A percentile compares a stretch with the other conserved stretches of the same genome.
These are phyloP conservation scores for Acanthopleura granulata DNA, from an alignment of 2,888 invertebrate species.

Conservation along the genomic window DNA sequence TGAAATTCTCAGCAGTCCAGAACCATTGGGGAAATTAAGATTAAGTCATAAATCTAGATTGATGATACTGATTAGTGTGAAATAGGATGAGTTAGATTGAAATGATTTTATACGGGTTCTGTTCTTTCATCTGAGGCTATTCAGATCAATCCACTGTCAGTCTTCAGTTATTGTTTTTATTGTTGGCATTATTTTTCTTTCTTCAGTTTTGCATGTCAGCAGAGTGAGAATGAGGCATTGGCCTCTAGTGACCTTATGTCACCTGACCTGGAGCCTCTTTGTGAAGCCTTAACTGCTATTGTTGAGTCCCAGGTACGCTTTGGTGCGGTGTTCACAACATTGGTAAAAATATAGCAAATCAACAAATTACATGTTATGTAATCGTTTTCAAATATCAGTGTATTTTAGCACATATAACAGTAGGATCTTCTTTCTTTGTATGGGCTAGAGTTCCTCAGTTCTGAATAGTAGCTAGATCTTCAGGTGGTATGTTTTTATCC, in stretches of 20 bases:
- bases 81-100: not conserved
- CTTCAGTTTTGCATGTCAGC: not conserved
- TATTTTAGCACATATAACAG: too few species aligned
- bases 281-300: constrained; percentile 37
- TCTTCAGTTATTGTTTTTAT: not conserved
- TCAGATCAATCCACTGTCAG: not conserved
- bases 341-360: too few species aligned
- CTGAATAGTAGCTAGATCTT: too few species aligned
- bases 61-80: too few species aligned
- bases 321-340: not conserved
- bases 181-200: not conserved
- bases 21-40: too few species aligned
- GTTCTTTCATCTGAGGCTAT: not conserved
- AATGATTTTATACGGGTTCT: not conserved
- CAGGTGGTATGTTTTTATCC: too few species aligned
- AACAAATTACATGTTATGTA: not conserved
- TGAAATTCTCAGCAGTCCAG: not conserved
- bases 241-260: constrained; percentile 27
- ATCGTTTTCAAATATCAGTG: too few species aligned
- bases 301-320: constrained; percentile 38
- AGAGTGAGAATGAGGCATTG: not conserved
- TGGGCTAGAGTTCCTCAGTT: too few species aligned
- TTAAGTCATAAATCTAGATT: too few species aligned
- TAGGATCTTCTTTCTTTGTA: too few species aligned
- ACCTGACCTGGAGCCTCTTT: constrained; percentile 39